Evolutionary conservation across 2,888 invertebrate species (phyloP).

Genomic region (Brachyptera putata): DNA sequence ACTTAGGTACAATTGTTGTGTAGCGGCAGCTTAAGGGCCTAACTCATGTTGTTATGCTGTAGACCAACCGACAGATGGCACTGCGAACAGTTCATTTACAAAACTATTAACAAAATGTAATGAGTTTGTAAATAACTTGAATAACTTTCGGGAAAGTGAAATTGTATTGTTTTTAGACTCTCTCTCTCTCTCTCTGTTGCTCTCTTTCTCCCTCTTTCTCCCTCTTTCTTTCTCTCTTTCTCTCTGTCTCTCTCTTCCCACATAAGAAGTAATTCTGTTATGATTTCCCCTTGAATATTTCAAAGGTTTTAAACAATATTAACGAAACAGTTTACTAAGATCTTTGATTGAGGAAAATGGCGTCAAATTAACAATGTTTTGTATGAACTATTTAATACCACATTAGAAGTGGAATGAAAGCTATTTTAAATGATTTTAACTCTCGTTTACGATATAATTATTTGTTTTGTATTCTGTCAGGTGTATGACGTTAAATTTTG

Average conservation of each 20-base stretch:
- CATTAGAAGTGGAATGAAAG: too few species aligned
- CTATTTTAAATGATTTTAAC: too few species aligned
- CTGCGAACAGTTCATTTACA: not conserved
- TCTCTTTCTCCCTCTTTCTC: too few species aligned
- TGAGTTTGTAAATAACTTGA: conserved; percentile 19
- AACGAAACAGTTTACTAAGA: too few species aligned
- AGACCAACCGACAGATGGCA: conserved; percentile 8
- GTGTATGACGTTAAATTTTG: too few species aligned
- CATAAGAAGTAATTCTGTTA: conserved; percentile 13
- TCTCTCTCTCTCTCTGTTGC: not conserved
- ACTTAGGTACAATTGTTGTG: conserved; percentile 14
- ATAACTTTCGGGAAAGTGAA: conserved; percentile 26
- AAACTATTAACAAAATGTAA: conserved; percentile 19
- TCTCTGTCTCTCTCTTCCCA: not conserved
- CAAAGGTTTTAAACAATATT: too few species aligned
- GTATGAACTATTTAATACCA: too few species aligned
- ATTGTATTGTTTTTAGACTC: conserved; percentile 25
- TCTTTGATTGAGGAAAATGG: not conserved
- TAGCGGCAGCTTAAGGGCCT: not conserved
- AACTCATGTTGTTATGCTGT: not conserved
- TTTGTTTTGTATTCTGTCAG: not conserved
- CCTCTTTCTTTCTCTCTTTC: too few species aligned
- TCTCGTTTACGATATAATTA: too few species aligned
- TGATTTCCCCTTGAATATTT: too few species aligned
- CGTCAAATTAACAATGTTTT: too few species aligned